Evolutionary conservation across 1,140 invertebrate species (phyloP).

Genomic region (Camponotus floridanus): DNA sequence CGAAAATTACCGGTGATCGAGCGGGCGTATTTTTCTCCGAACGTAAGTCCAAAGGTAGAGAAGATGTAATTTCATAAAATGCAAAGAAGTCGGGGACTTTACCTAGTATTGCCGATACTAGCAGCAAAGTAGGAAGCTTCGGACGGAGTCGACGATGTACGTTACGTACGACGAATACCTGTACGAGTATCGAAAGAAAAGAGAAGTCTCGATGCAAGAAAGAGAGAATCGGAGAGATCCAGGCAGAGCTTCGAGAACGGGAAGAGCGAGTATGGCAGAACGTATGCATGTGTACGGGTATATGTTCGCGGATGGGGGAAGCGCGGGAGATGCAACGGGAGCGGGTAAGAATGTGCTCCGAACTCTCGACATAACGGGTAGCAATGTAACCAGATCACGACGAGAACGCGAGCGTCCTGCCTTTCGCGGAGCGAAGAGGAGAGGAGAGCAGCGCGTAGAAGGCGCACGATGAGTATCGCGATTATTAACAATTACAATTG

Average conservation of each 20-base stretch:
- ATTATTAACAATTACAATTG: constrained; percentile 84
- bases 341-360: constrained; percentile 76
- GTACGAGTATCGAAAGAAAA: constrained; percentile 31
- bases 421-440: constrained; percentile 56
- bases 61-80: constrained; percentile 73
- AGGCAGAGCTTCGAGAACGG: constrained; percentile 39
- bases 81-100: constrained; percentile 67
- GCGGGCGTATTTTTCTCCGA: constrained; percentile 66
- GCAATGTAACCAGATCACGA: constrained; percentile 83
- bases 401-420: constrained; percentile 46
- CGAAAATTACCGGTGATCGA: constrained; percentile 56
- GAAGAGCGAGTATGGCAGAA: constrained; percentile 48
- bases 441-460: background rate
- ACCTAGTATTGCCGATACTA: constrained; percentile 42
- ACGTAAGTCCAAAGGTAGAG: constrained; percentile 69
- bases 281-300: background rate
- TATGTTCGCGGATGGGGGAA: constrained; percentile 23
- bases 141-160: constrained; percentile 66
- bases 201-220: background rate
- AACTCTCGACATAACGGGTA: constrained; percentile 82
- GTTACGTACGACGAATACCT: constrained; percentile 58
- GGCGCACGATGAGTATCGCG: constrained; percentile 73
- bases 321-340: constrained; percentile 53
- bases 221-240: constrained; percentile 11
- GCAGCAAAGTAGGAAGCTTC: constrained; percentile 49